These are phyloP conservation scores for Prunella strophiata DNA, from an alignment of 2,797 vertebrate genomes.

Conservation along the genomic window DNA sequence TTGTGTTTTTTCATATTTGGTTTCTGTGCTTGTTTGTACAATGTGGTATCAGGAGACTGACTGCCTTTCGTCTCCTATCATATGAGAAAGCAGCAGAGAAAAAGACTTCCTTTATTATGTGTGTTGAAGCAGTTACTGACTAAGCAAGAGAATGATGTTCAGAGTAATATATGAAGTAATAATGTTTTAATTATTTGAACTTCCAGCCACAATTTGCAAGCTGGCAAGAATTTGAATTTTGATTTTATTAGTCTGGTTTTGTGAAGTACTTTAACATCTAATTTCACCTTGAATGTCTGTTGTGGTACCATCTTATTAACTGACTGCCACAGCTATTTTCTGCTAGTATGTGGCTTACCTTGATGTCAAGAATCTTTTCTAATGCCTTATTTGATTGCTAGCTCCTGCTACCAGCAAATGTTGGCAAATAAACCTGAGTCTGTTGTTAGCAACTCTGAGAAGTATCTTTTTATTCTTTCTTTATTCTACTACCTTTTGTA, in stretches of 20 bases:
- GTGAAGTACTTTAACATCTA: background rate
- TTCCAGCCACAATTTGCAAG: background rate
- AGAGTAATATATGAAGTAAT: background rate
- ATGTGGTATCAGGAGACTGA: slow-evolving; percentile 50
- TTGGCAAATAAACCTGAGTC: background rate
- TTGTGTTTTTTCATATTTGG: slow-evolving; percentile 31
- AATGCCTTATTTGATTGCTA: background rate
- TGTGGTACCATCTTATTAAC: background rate
- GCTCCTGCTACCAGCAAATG: background rate
- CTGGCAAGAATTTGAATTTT: slow-evolving; percentile 27
- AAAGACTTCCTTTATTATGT: slow-evolving; percentile 46
- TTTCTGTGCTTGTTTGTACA: slow-evolving; percentile 55
- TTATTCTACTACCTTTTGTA: background rate
- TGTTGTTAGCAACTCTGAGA: background rate
- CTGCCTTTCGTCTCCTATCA: background rate
- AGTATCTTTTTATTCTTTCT: background rate
- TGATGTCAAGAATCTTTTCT: background rate
- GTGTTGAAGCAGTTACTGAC: slow-evolving; percentile 10
- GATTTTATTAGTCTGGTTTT: slow-evolving; percentile 10
- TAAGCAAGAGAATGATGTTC: background rate
- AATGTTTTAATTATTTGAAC: slow-evolving; percentile 50
- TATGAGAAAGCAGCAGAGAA: slow-evolving; percentile 21
- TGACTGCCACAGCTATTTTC: background rate
- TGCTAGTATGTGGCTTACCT: background rate
- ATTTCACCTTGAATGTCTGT: background rate